phyloP scores from a whole-genome alignment of 1,140 invertebrate genomes.

The Aphaenogaster floridana region DNA sequence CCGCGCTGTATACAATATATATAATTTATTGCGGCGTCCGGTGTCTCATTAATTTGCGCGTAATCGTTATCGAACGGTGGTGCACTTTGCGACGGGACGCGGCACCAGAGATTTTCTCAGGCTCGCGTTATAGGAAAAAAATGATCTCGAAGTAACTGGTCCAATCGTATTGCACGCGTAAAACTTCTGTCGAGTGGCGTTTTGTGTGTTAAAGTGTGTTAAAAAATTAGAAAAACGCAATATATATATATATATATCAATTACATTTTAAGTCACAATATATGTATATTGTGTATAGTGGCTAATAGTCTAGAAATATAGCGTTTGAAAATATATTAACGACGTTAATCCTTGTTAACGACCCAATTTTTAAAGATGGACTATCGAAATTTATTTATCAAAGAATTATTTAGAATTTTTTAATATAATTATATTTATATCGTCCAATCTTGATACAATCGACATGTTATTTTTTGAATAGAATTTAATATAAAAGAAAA shows the following conservation, averaged over 20 bases:
- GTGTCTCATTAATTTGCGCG: constrained; percentile 43
- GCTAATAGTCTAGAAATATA: neutral
- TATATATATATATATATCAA: neutral
- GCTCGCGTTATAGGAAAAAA: neutral
- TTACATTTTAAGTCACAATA: too few relatives aligned
- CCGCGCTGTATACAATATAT: neutral
- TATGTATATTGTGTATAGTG: neutral
- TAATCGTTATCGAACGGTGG: neutral
- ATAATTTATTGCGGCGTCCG: constrained; percentile 49
- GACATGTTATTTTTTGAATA: neutral
- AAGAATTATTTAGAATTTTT: neutral
- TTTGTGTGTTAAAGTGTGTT: neutral
- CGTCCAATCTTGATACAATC: neutral
- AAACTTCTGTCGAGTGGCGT: neutral
- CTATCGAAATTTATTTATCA: neutral
- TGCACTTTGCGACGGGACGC: neutral
- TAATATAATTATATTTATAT: constrained; percentile 15
- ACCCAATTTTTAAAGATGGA: neutral
- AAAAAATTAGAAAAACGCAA: neutral
- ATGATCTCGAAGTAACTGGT: neutral
- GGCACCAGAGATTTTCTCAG: neutral
- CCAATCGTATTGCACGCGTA: neutral
- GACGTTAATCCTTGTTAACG: neutral
- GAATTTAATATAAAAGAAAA: neutral
- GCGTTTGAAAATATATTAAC: neutral